Base-by-base conservation (phyloP, 2,797 vertebrate genomes). In the Argyrosomus regius region DNA sequence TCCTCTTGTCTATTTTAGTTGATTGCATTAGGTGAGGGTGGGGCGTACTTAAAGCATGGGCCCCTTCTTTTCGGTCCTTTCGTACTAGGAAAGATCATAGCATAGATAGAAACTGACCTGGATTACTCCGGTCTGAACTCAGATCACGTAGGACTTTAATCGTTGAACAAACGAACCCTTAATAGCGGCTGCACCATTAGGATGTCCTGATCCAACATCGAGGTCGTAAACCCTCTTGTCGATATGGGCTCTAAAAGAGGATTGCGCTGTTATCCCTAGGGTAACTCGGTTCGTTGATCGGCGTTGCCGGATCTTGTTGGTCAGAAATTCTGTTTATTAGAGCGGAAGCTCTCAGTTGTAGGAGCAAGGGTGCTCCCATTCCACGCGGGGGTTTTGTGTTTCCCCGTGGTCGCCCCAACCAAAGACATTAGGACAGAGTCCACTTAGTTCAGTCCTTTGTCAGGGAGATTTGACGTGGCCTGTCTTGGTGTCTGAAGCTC, bases 231-330 rank as follows among this genome's bases (percentile, higher is more conserved):
- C 93, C 88, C 76, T 43, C 87, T 84, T 69, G 86, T 92, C 85
- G 89, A 94, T 94, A 89, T 5, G 93, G 81, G 12, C 93, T 94
- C 90, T 94, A 8, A 13, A 65, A 91, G 85, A 18, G 73, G 93
- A 94, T 94, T 89, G 92, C 90, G 87, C 92, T 94, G 92, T 95
- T 95, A 94, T 95, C 91, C 94, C 93, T 94, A 71, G 93, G 91
- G 93, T 94, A 94, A 92, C 92, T 95, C 81, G 85, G 84, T 94
- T 1, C 91, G 85, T 88, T 92, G 50, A 41, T 94, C 91, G 89
- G 84, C 24, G 0, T 17, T 24, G 18, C 85, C 89, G 93, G 92
- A 85, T 93, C 91, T 57, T 20, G 8, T 3, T 24, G 80, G 84
- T 94, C 87, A 89, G 56, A 84, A 0, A 0, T 92, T 87, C 68